A percentile compares a stretch with the other conserved stretches of the same genome.
Conservation (phyloP, 2,797 vertebrate genomes). For the Lacerta viridis region DNA sequence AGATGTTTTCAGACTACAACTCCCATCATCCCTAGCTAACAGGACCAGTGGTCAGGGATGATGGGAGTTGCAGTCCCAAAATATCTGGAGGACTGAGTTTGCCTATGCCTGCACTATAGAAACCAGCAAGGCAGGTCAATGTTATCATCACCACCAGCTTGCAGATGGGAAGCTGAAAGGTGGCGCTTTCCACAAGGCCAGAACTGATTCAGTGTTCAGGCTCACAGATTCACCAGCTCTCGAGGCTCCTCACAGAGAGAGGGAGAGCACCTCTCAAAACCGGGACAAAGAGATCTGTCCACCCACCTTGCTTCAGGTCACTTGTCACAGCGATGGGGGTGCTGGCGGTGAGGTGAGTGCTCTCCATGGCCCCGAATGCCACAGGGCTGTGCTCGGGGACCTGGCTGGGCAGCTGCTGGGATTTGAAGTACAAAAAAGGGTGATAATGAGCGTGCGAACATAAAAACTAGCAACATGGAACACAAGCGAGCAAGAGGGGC, state of each 20-base stretch:
- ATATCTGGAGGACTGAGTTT: too few relatives aligned
- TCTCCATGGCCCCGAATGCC: slow-evolving; percentile 82
- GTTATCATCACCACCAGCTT: background rate
- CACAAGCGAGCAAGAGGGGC: slow-evolving; percentile 62
- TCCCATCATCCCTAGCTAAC: too few relatives aligned
- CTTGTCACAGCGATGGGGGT: slow-evolving; percentile 72
- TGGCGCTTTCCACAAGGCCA: too few relatives aligned
- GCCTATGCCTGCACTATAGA: too few relatives aligned
- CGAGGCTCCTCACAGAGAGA: slow-evolving; percentile 30
- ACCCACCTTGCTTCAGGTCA: slow-evolving; percentile 88
- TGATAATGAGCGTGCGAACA: slow-evolving; percentile 89
- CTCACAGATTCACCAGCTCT: background rate
- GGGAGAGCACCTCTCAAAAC: slow-evolving; percentile 18
- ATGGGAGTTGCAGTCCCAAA: too few relatives aligned
- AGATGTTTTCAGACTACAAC: too few relatives aligned
- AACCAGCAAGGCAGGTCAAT: background rate
- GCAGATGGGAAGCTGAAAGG: background rate
- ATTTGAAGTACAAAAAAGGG: slow-evolving; percentile 94
- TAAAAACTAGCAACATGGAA: slow-evolving; percentile 85
- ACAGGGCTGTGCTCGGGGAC: slow-evolving; percentile 82
- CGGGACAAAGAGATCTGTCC: slow-evolving; percentile 63
- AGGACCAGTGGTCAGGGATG: too few relatives aligned
- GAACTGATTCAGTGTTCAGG: background rate
- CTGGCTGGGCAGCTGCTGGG: slow-evolving; percentile 90
- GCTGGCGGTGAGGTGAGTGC: slow-evolving; percentile 70